Evolutionary conservation across 2,888 invertebrate genomes (phyloP), one percentile per base, ranked within the genome.

Genomic region (Euplexia lucipara): DNA sequence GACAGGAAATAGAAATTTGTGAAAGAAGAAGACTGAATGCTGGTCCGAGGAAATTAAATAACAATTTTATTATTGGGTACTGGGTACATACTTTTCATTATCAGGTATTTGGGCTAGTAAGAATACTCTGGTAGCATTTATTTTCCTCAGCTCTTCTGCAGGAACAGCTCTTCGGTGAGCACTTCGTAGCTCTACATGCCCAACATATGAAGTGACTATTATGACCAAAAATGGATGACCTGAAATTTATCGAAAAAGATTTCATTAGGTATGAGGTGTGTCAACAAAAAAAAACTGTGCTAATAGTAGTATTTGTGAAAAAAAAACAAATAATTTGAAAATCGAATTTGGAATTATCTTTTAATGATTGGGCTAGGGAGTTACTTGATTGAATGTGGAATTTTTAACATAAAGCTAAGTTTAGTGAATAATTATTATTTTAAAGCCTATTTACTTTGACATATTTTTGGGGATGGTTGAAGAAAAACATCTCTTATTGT

Each of bases 121-220:
- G 89, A 98, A 98, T 44, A 98, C 92, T 83, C 98, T 93, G 62
- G 95, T 93, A 39, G 97, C 88, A 69, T 96, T 96, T 70, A 97
- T 90, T 71, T 95, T 90, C 42, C 89, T 86, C 12, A 98, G 91
- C 77, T 96, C 95, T 20, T 94, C 91, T 37, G 88, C 86, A 0
- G 97, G 91, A 88, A 97, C 97, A 0, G 97, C 96, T 80, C 96
- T 93, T 52, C 98, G 95, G 83, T 98, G 96, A 0, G 97, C 96
- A 84, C 97, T 96, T 70, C 98, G 95, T 37, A 96, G 88, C 79
- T 97, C 96, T 34, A 97, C 95, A 88, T 98, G 97, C 0, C 97
- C 97, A 18, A 97, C 97, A 90, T 97, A 97, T 0, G 98, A 98
- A 14, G 98, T 98, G 26, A 98, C 96, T 62, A 98, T 94, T 57